These are phyloP conservation scores for Florisuga fusca DNA, from an alignment of 2,797 vertebrate species.

Conservation along the genomic window DNA sequence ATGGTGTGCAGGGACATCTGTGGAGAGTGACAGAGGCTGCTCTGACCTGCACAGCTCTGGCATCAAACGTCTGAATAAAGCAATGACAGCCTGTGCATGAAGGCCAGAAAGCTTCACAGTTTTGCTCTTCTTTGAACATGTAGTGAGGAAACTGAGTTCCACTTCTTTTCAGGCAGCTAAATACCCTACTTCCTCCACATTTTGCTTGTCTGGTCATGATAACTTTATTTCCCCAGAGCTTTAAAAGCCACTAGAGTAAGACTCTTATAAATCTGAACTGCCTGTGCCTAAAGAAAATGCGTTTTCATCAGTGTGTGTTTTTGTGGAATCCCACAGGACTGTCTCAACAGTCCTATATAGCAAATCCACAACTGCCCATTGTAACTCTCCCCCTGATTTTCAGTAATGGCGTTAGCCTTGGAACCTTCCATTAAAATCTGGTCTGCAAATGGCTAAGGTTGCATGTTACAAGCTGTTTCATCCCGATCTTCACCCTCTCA, in stretches of 20 bases:
- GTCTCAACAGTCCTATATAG: neutral
- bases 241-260: slow-evolving; percentile 22
- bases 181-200: neutral
- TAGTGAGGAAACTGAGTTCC: slow-evolving; percentile 14
- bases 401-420: slow-evolving; percentile 28
- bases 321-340: slow-evolving; percentile 4
- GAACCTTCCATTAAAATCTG: slow-evolving; percentile 61
- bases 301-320: slow-evolving; percentile 4
- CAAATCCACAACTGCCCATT: neutral
- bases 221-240: slow-evolving; percentile 47
- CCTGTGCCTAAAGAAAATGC: slow-evolving; percentile 50
- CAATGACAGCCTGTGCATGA: rapidly evolving
- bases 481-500: slow-evolving; percentile 27
- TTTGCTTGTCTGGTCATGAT: slow-evolving; percentile 28
- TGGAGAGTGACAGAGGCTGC: neutral
- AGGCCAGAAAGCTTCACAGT: neutral
- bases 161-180: slow-evolving; percentile 52
- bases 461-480: neutral
- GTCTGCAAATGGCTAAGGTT: slow-evolving; percentile 21
- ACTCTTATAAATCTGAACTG: slow-evolving; percentile 34
- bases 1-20: rapidly evolving
- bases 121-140: slow-evolving; percentile 11
- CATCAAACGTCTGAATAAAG: neutral
- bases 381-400: neutral
- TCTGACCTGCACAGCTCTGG: neutral